phyloP scores from a whole-genome alignment of 2,888 invertebrate species.

The Heteropelma amictum region DNA sequence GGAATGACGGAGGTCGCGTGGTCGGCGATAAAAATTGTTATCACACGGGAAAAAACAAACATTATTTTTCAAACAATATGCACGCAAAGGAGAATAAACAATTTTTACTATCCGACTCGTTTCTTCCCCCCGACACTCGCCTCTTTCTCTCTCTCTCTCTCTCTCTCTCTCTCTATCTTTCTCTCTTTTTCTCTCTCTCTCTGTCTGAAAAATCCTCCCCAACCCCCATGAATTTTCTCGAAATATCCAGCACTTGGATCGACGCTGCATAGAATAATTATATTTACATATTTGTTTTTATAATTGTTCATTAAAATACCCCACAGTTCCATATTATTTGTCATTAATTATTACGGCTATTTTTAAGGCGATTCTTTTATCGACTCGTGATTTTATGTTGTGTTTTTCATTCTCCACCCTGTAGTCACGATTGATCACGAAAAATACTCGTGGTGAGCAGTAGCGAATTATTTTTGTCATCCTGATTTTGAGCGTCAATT shows the following conservation, averaged over 20 bases:
- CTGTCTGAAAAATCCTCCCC: background rate
- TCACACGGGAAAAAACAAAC: background rate
- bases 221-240: constrained; percentile 26
- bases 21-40: background rate
- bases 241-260: constrained; percentile 47
- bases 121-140: constrained; percentile 41
- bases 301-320: constrained; percentile 24
- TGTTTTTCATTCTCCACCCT: constrained; percentile 48
- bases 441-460: constrained; percentile 56
- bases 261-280: constrained; percentile 40
- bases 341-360: constrained; percentile 32
- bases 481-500: background rate
- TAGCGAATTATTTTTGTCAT: constrained; percentile 32
- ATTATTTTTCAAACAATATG: constrained; percentile 15
- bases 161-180: no score
- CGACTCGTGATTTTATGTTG: constrained; percentile 33
- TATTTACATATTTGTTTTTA: constrained; percentile 33
- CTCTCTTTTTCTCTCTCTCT: no score
- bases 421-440: constrained; percentile 58
- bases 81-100: constrained; percentile 34
- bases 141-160: no score
- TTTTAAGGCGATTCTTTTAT: constrained; percentile 40
- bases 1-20: background rate
- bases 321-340: constrained; percentile 16
- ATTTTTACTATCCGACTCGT: constrained; percentile 21